Evolutionary conservation across 2,888 invertebrate species (phyloP), one percentile per base, ranked within the genome.

Genomic region (Callinectes sapidus): DNA sequence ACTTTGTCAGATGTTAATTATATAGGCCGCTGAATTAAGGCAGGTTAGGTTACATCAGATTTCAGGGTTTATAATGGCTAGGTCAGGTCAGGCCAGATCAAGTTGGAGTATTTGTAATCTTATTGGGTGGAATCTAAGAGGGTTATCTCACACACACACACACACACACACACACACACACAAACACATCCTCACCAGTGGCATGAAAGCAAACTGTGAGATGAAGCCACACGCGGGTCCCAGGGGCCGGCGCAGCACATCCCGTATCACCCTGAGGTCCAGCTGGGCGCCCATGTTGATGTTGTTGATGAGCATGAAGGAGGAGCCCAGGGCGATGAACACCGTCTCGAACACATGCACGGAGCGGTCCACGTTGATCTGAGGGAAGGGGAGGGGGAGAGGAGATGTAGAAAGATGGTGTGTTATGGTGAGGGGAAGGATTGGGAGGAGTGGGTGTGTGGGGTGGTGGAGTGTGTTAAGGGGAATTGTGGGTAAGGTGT

Each of bases 181-280:
- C 48, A 48, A 5, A 48, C 48, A 48, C 48, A 8, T 61, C 71
- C 95, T 95, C 95, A 96, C 96, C 95, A 96, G 89, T 13, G 96
- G 96, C 96, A 96, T 96, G 91, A 96, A 95, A 13, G 96, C 92
- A 95, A 96, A 96, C 95, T 96, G 96, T 54, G 96, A 96, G 86
- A 95, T 95, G 93, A 96, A 95, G 0, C 96, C 96, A 39, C 96
- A 96, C 3, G 95, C 95, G 0, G 96, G 96, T 16, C 96, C 96
- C 0, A 96, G 95, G 0, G 96, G 96, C 93, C 95, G 96, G 95
- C 95, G 95, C 10, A 96, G 94, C 0, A 96, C 96, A 87, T 95
- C 95, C 93, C 95, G 95, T 61, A 96, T 95, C 23, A 95, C 95
- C 1, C 94, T 61, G 42, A 96, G 90, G 87, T 96, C 96, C 35